Base-by-base conservation (phyloP, 2,113 vertebrate genomes). In the Myocastor coypus region DNA sequence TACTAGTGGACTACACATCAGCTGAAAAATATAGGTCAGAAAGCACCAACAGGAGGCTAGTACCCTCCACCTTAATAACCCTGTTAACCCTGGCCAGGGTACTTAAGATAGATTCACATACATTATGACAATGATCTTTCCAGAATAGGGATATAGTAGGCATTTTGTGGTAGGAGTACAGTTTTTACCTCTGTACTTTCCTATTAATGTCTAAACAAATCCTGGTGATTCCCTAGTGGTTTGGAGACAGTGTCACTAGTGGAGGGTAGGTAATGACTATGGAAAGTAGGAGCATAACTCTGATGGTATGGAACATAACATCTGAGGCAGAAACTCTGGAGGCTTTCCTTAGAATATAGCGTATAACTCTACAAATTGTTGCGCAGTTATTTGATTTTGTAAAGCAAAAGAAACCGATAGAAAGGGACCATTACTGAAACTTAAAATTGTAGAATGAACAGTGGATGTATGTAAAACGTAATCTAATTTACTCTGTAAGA, bases 391-490 rank as follows among this genome's bases (percentile, higher is more conserved):
- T 46, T 82, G 69, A 19, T 92, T 85, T 93, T 66, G 20, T 22
- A 66, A 83, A 71, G 83, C 34, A 85, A 34, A 26, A 64, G 4
- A 87, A 94, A 87, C 16, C 8, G 1, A 89, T 52, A 24, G 19
- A 52, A 69, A 82, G 40, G 1, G 0, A 34, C 55, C 64, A 69
- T 37, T 68, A 30, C 32, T 59, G 10, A 9, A 42, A 68, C 63
- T 37, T 85, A 87, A 93, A 96, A 94, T 42, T 57, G 59, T 1
- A 86, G 61, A 24, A 69, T 64, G 66, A 37, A 78, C 66, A 92
- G 20, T 37, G 24, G 19, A 40, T 32, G 61, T 28, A 46, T 50
- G 55, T 86, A 42, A 89, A 89, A 68, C 20, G 83, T 40, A 3
- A 71, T 61, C 42, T 30, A 42, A 80, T 55, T 12, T 0, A 20